Conservation (phyloP, 1,140 invertebrate species). For the Ceratoteleas bidentatus region DNA sequence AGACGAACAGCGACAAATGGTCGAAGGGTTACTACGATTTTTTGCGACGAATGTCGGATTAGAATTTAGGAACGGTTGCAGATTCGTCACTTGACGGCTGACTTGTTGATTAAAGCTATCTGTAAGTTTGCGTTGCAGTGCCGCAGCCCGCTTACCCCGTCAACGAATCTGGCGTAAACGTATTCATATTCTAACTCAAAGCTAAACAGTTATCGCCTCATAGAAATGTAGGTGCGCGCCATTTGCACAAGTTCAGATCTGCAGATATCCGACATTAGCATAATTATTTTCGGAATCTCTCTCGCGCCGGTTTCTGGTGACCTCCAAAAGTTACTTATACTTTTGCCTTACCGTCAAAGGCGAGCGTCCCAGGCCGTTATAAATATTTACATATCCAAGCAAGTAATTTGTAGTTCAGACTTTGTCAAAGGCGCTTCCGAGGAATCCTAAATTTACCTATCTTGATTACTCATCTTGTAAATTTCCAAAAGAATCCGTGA, state of each 20-base stretch:
- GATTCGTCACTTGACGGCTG: not conserved
- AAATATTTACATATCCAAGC: conserved; percentile 57
- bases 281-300: conserved; percentile 48
- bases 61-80: not conserved
- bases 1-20: not conserved
- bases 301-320: not conserved
- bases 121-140: not conserved
- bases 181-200: conserved; percentile 29
- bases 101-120: not conserved
- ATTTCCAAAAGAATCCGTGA: conserved; percentile 22
- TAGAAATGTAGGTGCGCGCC: conserved; percentile 3
- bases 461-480: conserved; percentile 40
- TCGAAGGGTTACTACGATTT: not conserved
- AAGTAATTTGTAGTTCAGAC: conserved; percentile 26
- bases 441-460: conserved; percentile 43
- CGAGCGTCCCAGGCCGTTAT: conserved; percentile 37
- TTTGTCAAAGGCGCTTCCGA: conserved; percentile 34
- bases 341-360: conserved; percentile 42
- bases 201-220: conserved; percentile 17
- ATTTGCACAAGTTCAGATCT: conserved; percentile 14
- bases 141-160: not conserved
- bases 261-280: conserved; percentile 30
- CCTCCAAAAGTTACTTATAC: conserved; percentile 30
- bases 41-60: not conserved
- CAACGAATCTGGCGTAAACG: conserved; percentile 9